Conservation (phyloP, 2,888 invertebrate species). For the Trichogramma dendrolimi region DNA sequence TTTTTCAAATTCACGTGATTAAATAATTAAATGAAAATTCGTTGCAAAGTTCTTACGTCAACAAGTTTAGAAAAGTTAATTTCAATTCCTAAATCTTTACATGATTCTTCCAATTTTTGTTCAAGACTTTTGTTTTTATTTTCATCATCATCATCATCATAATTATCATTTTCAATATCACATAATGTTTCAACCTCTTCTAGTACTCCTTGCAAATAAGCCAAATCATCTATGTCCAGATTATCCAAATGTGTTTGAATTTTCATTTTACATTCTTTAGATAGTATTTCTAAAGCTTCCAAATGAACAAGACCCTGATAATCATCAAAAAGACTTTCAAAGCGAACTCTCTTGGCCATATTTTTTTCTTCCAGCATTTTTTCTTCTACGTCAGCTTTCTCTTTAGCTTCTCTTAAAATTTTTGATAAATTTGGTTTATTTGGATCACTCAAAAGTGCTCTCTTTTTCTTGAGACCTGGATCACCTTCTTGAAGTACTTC, state of each 20-base stretch:
- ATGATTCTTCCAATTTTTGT: slow-evolving; percentile 58
- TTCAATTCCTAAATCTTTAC: slow-evolving; percentile 63
- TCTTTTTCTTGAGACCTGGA: slow-evolving; percentile 77
- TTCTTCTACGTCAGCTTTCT: slow-evolving; percentile 63
- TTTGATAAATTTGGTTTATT: slow-evolving; percentile 65
- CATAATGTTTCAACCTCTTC: slow-evolving; percentile 76
- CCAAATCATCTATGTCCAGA: slow-evolving; percentile 59
- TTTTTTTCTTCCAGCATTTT: slow-evolving; percentile 52
- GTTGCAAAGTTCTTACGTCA: slow-evolving; percentile 34
- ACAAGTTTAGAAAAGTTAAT: slow-evolving; percentile 61
- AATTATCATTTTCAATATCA: slow-evolving; percentile 67
- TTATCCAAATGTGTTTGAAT: slow-evolving; percentile 63
- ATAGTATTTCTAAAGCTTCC: slow-evolving; percentile 88
- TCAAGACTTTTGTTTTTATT: slow-evolving; percentile 55
- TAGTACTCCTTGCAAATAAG: slow-evolving; percentile 70
- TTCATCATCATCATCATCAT: slow-evolving; percentile 57
- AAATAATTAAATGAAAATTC: slow-evolving; percentile 22
- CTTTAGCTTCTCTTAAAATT: slow-evolving; percentile 69
- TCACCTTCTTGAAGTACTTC: slow-evolving; percentile 89
- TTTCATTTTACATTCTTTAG: slow-evolving; percentile 73
- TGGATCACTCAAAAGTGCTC: slow-evolving; percentile 61
- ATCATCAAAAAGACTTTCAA: slow-evolving; percentile 81
- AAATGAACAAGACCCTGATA: slow-evolving; percentile 83
- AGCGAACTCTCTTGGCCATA: slow-evolving; percentile 59
- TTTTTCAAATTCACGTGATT: slow-evolving; percentile 3